Percentiles rank a stretch among this genome's conserved stretches.
phyloP scores from a whole-genome alignment of 1,140 invertebrate species.

The Dryas iulia region DNA sequence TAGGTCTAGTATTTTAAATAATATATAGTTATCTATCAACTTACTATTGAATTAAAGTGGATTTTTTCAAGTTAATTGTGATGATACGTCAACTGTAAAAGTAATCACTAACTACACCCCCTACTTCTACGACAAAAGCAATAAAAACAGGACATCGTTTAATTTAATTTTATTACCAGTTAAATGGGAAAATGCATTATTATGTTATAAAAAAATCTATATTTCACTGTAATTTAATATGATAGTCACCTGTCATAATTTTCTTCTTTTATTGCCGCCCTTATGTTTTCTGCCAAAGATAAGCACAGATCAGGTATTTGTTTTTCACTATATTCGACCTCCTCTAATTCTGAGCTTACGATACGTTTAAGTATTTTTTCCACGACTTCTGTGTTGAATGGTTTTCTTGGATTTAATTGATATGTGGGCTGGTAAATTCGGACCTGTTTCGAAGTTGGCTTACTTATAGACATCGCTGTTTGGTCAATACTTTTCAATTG shows the following conservation, averaged over 20 bases:
- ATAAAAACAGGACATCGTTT: slow-evolving; percentile 39
- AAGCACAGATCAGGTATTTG: slow-evolving; percentile 63
- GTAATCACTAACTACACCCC: background rate
- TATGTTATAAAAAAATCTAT: background rate
- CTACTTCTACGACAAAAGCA: slow-evolving; percentile 40
- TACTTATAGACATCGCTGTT: slow-evolving; percentile 52
- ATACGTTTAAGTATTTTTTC: slow-evolving; percentile 61
- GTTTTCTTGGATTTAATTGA: slow-evolving; percentile 61
- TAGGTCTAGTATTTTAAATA: too few species aligned
- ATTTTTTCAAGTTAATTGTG: too few species aligned
- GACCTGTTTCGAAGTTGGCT: slow-evolving; percentile 56
- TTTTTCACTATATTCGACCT: slow-evolving; percentile 74
- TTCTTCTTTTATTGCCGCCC: slow-evolving; percentile 70
- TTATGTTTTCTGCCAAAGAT: slow-evolving; percentile 61
- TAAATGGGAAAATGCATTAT: background rate
- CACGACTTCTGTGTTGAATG: slow-evolving; percentile 62
- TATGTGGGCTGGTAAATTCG: slow-evolving; percentile 75
- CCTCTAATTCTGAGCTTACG: slow-evolving; percentile 65
- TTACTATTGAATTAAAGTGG: too few species aligned
- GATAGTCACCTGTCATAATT: slow-evolving; percentile 71
- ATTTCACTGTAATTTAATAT: background rate
- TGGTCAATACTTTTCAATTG: slow-evolving; percentile 47
- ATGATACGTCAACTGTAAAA: background rate
- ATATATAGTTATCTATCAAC: too few species aligned
- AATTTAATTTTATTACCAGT: background rate